Evolutionary conservation across 1,140 invertebrate species (phyloP).

Genomic region (Diploscapter pachys): DNA sequence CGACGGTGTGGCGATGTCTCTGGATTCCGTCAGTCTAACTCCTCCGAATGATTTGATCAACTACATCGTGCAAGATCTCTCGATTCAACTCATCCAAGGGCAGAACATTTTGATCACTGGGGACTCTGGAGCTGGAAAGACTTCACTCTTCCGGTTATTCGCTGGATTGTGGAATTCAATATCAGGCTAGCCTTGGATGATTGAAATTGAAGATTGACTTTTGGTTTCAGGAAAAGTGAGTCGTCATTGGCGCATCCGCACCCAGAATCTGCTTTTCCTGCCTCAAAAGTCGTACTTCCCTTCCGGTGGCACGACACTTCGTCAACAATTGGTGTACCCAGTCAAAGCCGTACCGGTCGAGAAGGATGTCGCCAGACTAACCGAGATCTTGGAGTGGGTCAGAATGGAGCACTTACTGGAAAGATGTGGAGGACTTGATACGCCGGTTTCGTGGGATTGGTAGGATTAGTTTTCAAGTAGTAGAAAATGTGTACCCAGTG

Average conservation of each 20-base stretch:
- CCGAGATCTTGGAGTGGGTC: conserved; percentile 60
- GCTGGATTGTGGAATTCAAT: conserved; percentile 64
- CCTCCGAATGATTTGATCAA: conserved; percentile 41
- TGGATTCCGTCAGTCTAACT: conserved; percentile 48
- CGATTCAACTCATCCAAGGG: conserved; percentile 61
- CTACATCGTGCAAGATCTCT: conserved; percentile 60
- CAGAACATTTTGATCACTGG: conserved; percentile 66
- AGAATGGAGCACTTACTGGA: conserved; percentile 63
- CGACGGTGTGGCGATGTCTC: conserved; percentile 47
- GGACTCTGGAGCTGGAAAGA: conserved; percentile 68
- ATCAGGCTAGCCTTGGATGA: conserved; percentile 43
- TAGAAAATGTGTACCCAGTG: no score
- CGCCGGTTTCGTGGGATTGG: conserved; percentile 65
- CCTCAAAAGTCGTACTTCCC: conserved; percentile 69
- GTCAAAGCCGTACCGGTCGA: conserved; percentile 53
- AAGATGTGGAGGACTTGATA: conserved; percentile 63
- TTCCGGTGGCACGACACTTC: conserved; percentile 62
- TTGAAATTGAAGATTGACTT: conserved; percentile 7
- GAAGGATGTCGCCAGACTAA: conserved; percentile 44
- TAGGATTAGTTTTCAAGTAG: conserved; percentile 35
- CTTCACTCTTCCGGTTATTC: conserved; percentile 66
- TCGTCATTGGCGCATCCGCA: conserved; percentile 50
- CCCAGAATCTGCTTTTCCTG: conserved; percentile 63
- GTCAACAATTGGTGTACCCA: conserved; percentile 64
- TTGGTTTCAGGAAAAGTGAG: conserved; percentile 58